These are phyloP conservation scores for Buphagus erythrorhynchus DNA, from an alignment of 2,797 vertebrate species.

Conservation along the genomic window DNA sequence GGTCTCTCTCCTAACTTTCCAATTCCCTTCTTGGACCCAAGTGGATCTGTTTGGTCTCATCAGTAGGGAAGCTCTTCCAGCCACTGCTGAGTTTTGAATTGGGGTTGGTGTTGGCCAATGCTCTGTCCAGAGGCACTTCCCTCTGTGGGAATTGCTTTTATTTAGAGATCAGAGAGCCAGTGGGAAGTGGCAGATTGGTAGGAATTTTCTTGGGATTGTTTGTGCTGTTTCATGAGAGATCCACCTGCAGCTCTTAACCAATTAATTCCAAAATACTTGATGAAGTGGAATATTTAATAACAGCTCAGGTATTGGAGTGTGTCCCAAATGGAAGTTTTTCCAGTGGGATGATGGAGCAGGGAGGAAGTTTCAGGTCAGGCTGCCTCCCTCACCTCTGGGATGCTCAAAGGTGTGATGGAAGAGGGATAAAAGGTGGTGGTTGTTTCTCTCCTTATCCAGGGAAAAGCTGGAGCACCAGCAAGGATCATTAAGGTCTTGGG, in stretches of 20 bases:
- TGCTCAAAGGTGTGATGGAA: background rate
- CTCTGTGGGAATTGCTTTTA: background rate
- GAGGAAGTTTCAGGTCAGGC: background rate
- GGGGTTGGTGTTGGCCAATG: background rate
- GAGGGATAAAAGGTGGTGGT: background rate
- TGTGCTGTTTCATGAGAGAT: background rate
- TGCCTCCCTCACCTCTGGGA: background rate
- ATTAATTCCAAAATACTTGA: background rate
- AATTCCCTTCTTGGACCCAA: background rate
- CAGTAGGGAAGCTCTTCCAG: background rate
- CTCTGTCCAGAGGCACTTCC: accelerated
- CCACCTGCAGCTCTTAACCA: background rate
- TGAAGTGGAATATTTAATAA: background rate
- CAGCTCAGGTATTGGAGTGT: background rate
- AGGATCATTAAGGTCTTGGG: accelerated
- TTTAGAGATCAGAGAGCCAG: background rate
- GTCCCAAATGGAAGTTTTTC: background rate
- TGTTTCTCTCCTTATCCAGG: background rate
- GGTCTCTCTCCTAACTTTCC: background rate
- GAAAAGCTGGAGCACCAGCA: background rate
- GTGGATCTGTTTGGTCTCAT: background rate
- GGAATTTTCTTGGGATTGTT: background rate
- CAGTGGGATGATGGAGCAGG: background rate
- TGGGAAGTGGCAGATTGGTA: background rate
- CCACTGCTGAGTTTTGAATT: accelerated